Percentiles rank a stretch among this genome's conserved stretches.
Conservation (phyloP, 2,113 vertebrate genomes). For the Pycnonotus jocosus region DNA sequence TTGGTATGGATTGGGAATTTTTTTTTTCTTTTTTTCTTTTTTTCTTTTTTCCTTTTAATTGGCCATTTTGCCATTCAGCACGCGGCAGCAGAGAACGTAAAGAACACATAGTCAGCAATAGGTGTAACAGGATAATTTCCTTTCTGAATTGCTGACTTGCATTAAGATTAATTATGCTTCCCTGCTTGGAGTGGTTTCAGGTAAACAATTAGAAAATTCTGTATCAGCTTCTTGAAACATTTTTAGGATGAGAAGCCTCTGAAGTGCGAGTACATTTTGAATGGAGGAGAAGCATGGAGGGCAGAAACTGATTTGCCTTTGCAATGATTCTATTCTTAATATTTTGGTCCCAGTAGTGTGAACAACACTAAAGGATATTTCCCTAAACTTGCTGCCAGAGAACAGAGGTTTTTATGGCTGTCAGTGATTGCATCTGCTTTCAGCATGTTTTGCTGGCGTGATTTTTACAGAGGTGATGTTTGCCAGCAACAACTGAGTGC, state of each 20-base stretch:
- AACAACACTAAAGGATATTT: not conserved
- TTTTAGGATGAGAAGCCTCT: not conserved
- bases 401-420: not conserved
- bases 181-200: constrained; percentile 13
- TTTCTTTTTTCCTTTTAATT: not conserved
- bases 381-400: not conserved
- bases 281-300: not conserved
- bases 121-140: not conserved
- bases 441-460: not conserved
- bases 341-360: not conserved
- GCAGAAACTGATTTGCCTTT: not conserved
- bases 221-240: not conserved
- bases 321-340: not conserved
- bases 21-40: not conserved
- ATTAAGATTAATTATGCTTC: constrained; percentile 16
- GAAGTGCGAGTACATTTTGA: not conserved
- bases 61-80: not conserved
- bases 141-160: constrained; percentile 15
- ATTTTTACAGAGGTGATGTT: not conserved
- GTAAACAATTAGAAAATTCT: constrained; percentile 26
- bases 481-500: not conserved
- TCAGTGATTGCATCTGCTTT: not conserved
- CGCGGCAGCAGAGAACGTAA: not conserved
- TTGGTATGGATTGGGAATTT: not conserved
- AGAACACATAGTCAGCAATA: not conserved